Base-by-base conservation (phyloP, 2,113 vertebrate genomes). In the Scopus umbretta region DNA sequence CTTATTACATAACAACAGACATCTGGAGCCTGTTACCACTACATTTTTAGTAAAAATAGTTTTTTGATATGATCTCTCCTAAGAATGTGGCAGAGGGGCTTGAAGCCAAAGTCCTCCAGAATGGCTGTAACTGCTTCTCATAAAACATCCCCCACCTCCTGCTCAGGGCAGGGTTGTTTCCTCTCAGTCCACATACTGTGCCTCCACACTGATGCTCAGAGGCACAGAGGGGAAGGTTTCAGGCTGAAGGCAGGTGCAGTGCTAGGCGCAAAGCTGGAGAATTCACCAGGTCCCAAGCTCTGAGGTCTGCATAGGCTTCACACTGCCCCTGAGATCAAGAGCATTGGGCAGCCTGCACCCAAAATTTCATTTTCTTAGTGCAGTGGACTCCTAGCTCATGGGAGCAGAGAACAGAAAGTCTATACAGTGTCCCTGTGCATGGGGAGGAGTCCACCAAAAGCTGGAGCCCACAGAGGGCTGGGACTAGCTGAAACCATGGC, bases 1-100 rank as follows among this genome's bases (percentile, higher is more conserved):
- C 68, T n/a, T 87, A 95, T 97, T 97, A 97, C 95, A 97, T 97
- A 97, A 97, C 96, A 92, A 83, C 70, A 42, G 73, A 93, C 97
- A 97, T 97, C 97, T 97, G 96, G 97, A 97, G 87, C 86, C 94
- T 91, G 92, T 97, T 97, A 97, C 96, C 94, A 95, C 79, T 94
- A 92, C 82, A 93, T 73, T 96, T 97, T 96, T 94, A 95, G 93
- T 45, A 92, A 92, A 96, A 95, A 92, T 80, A 88, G 76, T 13
- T 34, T 75, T 96, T 97, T 96, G 96, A 97, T 97, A 96, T 95
- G 87, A 96, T 97, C 92, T 96, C 96, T 97, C 85, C 56, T 72
- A 97, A 96, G 96, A 97, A 97, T 97, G 94, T 95, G 95, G 94
- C 97, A 97, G 95, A 80, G 30, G 70, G 82, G 82, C 92, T 80